A percentile compares a stretch with the other conserved stretches of the same genome.
phyloP scores from a whole-genome alignment of 2,113 vertebrate species.

The Sula dactylatra region DNA sequence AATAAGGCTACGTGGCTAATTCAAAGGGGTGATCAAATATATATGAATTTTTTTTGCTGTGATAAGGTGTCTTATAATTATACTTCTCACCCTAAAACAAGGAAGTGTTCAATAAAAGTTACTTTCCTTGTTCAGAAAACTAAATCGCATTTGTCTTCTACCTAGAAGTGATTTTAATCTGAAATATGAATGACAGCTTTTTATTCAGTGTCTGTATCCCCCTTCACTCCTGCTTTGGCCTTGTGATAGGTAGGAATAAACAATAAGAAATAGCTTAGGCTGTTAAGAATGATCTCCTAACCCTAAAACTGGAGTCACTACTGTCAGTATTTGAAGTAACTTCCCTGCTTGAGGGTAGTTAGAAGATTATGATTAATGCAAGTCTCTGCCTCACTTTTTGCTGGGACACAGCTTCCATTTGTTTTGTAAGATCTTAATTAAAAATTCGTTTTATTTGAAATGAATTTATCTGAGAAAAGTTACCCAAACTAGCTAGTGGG shows the following conservation, averaged over 20 bases:
- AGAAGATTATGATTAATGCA: not conserved
- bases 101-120: not conserved
- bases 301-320: not conserved
- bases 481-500: not conserved
- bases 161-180: not conserved
- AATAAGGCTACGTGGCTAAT: not conserved
- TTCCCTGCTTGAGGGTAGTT: not conserved
- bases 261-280: not conserved
- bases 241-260: not conserved
- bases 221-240: not conserved
- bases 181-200: not conserved
- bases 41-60: not conserved
- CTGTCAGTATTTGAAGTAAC: not conserved
- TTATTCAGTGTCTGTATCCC: not conserved
- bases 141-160: not conserved
- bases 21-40: not conserved
- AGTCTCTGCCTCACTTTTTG: not conserved
- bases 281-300: not conserved
- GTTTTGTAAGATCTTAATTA: not conserved
- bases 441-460: not conserved
- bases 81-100: not conserved
- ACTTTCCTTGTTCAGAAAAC: not conserved
- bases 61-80: not conserved
- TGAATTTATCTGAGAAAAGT: not conserved
- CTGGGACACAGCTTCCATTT: not conserved